These are phyloP conservation scores for Odontomyia ornata DNA, from an alignment of 2,888 invertebrate genomes.

Conservation along the genomic window DNA sequence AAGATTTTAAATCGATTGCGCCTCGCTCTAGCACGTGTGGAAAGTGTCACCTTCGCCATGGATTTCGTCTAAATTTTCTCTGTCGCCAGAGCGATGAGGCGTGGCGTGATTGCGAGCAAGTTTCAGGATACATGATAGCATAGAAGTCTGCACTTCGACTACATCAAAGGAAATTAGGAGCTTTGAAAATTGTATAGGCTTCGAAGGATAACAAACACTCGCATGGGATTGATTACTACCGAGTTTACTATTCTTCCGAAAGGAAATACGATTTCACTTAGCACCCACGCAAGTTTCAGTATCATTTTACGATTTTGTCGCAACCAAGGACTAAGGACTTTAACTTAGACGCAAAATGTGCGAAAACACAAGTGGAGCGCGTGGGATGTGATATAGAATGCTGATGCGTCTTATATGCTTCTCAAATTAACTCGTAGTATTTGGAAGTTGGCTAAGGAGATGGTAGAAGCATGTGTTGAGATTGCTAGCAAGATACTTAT, in stretches of 20 bases:
- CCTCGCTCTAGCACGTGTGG: background rate
- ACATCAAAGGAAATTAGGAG: conserved; percentile 38
- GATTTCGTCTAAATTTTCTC: background rate
- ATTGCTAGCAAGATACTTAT: too few species aligned
- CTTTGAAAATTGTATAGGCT: background rate
- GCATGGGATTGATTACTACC: background rate
- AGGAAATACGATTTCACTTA: background rate
- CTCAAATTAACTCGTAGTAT: background rate
- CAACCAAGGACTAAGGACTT: too few species aligned
- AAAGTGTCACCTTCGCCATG: background rate
- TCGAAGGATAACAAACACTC: conserved; percentile 16
- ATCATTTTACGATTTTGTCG: background rate
- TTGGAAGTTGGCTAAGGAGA: too few species aligned
- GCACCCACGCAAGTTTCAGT: background rate
- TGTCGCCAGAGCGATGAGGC: background rate
- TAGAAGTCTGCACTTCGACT: conserved; percentile 11
- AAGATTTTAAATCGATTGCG: conserved; percentile 7
- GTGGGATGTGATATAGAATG: background rate
- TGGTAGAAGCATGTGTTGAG: too few species aligned
- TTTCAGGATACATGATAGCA: background rate
- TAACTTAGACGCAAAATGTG: too few species aligned
- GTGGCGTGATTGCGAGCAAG: background rate
- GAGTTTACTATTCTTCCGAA: background rate
- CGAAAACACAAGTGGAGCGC: too few species aligned
- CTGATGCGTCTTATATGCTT: background rate